Conservation (phyloP, 2,113 vertebrate species). For the Hiodon alosoides region DNA sequence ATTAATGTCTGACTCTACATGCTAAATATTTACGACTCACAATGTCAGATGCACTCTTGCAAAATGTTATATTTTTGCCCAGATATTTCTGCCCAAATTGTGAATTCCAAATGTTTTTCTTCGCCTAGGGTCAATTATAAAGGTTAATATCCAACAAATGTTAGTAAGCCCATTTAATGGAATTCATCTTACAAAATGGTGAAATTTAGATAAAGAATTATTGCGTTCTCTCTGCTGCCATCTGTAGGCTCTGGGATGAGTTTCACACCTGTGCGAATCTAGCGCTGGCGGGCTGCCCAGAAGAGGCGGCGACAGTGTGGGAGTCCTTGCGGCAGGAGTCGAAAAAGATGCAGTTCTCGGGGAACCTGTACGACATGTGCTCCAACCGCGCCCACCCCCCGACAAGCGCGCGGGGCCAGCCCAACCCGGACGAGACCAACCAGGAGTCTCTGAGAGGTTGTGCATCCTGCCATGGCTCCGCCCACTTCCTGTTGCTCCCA, state of each 20-base stretch:
- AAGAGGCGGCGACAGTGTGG: slow-evolving; percentile 84
- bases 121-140: too few species aligned
- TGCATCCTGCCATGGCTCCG: slow-evolving; percentile 22
- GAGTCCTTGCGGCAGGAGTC: slow-evolving; percentile 89
- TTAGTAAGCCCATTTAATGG: too few species aligned
- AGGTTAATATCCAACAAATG: too few species aligned
- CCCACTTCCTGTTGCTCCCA: slow-evolving; percentile 32
- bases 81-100: too few species aligned
- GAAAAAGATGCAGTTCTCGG: slow-evolving; percentile 85
- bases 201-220: too few species aligned
- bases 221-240: slow-evolving; percentile 1
- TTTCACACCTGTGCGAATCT: slow-evolving; percentile 82
- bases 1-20: too few species aligned
- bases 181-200: too few species aligned
- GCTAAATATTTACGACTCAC: too few species aligned
- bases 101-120: too few species aligned
- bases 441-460: slow-evolving; percentile 74
- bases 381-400: slow-evolving; percentile 56
- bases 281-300: slow-evolving; percentile 80
- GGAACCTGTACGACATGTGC: slow-evolving; percentile 90
- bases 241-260: slow-evolving; percentile 84
- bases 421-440: slow-evolving; percentile 67
- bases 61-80: too few species aligned
- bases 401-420: slow-evolving; percentile 41
- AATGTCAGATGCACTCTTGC: too few species aligned